Conservation (phyloP, 2,113 vertebrate species). For the Neolamprologus longior region DNA sequence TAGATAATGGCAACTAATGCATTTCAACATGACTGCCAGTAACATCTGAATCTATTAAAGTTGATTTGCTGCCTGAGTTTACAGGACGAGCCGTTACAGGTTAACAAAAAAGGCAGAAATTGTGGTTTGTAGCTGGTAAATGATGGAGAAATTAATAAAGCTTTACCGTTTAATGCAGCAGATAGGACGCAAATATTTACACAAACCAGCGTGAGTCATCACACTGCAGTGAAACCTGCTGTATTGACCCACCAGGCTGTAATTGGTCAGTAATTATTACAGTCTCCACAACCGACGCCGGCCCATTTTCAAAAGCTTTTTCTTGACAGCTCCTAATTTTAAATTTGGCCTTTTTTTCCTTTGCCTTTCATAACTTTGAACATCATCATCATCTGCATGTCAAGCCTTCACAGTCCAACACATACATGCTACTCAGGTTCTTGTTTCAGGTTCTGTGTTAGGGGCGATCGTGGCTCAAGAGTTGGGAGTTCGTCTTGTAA, state of each 20-base stretch:
- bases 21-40: neutral
- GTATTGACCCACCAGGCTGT: neutral
- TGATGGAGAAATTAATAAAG: neutral
- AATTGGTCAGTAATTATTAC: neutral
- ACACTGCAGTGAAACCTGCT: neutral
- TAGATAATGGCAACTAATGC: neutral
- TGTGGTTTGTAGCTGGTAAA: neutral
- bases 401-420: rapidly evolving
- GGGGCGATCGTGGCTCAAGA: neutral
- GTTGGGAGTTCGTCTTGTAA: rapidly evolving
- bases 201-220: neutral
- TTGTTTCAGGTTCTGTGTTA: neutral
- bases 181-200: neutral
- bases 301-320: neutral
- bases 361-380: neutral
- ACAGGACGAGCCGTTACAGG: neutral
- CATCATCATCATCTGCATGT: neutral
- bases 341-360: neutral
- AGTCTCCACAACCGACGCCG: rapidly evolving
- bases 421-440: rapidly evolving
- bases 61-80: neutral
- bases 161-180: neutral
- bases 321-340: neutral
- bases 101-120: neutral
- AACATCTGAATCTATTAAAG: rapidly evolving